Evolutionary conservation across 1,140 invertebrate species (phyloP).

Genomic region (Sitodiplosis mosellana): DNA sequence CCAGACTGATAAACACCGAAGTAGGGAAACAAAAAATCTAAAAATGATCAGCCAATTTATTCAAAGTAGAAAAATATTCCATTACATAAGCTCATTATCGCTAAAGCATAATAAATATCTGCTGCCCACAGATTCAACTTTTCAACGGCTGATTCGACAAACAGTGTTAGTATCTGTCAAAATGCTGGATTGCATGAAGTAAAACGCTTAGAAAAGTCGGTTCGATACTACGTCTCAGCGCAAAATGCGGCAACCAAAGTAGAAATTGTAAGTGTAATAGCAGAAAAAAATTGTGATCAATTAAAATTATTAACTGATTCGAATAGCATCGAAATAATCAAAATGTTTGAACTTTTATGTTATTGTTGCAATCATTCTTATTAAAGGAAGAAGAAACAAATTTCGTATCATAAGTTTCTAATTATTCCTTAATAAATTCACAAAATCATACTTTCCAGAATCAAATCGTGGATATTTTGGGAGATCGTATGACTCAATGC

Average conservation of each 20-base stretch:
- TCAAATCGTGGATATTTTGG: slow-evolving; percentile 32
- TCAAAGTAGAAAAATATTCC: slow-evolving; percentile 1
- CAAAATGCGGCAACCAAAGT: slow-evolving; percentile 23
- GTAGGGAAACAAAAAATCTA: slow-evolving; percentile 4
- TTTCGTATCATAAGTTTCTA: not conserved
- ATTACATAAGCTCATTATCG: slow-evolving; percentile 3
- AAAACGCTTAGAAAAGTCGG: slow-evolving; percentile 60
- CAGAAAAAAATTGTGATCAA: too few relatives aligned
- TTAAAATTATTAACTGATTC: too few relatives aligned
- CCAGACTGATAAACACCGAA: slow-evolving; percentile 1
- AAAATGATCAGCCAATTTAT: not conserved
- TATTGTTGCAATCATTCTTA: not conserved
- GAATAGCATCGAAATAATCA: too few relatives aligned
- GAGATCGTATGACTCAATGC: slow-evolving; percentile 68
- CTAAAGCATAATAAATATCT: slow-evolving; percentile 14
- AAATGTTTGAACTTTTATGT: too few relatives aligned
- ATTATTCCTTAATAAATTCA: not conserved
- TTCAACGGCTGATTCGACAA: slow-evolving; percentile 85
- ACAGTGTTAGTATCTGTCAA: slow-evolving; percentile 83
- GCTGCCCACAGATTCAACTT: slow-evolving; percentile 62
- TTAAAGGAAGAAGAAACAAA: not conserved
- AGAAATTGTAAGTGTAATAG: slow-evolving; percentile 19
- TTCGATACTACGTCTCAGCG: slow-evolving; percentile 52
- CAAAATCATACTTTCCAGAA: not conserved
- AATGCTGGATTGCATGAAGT: slow-evolving; percentile 58